Evolutionary conservation across 2,888 invertebrate genomes (phyloP).

Genomic region (Timema cristinae): DNA sequence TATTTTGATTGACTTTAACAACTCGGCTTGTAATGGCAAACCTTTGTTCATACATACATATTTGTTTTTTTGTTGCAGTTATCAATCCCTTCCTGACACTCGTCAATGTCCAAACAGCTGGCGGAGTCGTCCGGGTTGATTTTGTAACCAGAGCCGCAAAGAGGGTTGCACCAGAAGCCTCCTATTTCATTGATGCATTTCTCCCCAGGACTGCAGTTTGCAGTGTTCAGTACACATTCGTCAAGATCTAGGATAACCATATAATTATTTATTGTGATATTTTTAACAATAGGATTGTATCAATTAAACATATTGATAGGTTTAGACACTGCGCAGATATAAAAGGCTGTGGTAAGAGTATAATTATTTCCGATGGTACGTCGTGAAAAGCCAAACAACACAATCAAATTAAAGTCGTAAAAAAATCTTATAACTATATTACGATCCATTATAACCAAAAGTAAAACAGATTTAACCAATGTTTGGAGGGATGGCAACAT

Average conservation of each 20-base stretch:
- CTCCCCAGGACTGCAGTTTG: constrained; percentile 43
- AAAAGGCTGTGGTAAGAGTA: too few relatives aligned
- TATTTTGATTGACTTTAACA: too few relatives aligned
- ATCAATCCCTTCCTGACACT: constrained; percentile 50
- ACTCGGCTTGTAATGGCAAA: not conserved
- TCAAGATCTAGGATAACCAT: constrained; percentile 46
- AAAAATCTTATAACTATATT: too few relatives aligned
- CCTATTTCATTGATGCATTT: constrained; percentile 39
- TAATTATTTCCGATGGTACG: too few relatives aligned
- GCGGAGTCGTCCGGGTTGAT: constrained; percentile 41
- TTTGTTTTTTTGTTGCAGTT: constrained; percentile 47
- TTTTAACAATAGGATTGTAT: not conserved
- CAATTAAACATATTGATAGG: too few relatives aligned
- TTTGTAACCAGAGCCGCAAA: constrained; percentile 36
- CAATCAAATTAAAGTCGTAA: too few relatives aligned
- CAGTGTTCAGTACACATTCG: constrained; percentile 45
- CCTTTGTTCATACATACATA: constrained; percentile 16
- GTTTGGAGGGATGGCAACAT: too few relatives aligned
- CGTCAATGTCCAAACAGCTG: constrained; percentile 54
- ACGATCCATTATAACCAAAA: too few relatives aligned
- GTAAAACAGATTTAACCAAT: too few relatives aligned
- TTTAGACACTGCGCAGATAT: not conserved
- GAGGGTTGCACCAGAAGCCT: constrained; percentile 38
- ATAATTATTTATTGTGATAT: constrained; percentile 1
- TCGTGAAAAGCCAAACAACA: too few relatives aligned